Percentiles rank a stretch among this genome's conserved stretches.
Conservation (phyloP, 2,113 vertebrate genomes). For the Triplophysa rosa region DNA sequence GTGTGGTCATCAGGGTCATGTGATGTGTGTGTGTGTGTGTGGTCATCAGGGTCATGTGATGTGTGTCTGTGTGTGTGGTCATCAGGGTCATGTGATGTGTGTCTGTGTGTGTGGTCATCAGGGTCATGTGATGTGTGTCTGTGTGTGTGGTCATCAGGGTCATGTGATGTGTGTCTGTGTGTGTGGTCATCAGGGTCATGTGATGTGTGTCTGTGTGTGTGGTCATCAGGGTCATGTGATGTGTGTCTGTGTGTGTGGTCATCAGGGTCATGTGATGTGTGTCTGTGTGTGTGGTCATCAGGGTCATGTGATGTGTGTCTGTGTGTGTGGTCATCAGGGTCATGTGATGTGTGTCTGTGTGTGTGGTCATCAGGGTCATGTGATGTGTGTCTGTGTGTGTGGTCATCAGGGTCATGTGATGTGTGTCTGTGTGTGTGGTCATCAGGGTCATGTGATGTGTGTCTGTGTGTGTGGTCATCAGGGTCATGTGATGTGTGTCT, state of each 20-base stretch:
- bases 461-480: too few species aligned
- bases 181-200: not conserved
- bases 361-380: not conserved
- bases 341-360: too few species aligned
- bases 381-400: constrained; percentile 19
- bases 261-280: not conserved
- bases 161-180: not conserved
- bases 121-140: not conserved
- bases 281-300: not conserved
- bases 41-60: not conserved
- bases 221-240: not conserved
- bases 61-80: not conserved
- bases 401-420: not conserved
- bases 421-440: not conserved
- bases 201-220: not conserved
- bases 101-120: not conserved
- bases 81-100: not conserved
- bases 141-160: not conserved
- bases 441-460: not conserved
- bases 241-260: constrained; percentile 2
- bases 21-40: not conserved
- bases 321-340: not conserved
- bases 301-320: not conserved
- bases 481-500: not conserved
- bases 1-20: too few species aligned